These are phyloP conservation scores for Ictalurus furcatus DNA, from an alignment of 2,113 vertebrate species.

Conservation along the genomic window DNA sequence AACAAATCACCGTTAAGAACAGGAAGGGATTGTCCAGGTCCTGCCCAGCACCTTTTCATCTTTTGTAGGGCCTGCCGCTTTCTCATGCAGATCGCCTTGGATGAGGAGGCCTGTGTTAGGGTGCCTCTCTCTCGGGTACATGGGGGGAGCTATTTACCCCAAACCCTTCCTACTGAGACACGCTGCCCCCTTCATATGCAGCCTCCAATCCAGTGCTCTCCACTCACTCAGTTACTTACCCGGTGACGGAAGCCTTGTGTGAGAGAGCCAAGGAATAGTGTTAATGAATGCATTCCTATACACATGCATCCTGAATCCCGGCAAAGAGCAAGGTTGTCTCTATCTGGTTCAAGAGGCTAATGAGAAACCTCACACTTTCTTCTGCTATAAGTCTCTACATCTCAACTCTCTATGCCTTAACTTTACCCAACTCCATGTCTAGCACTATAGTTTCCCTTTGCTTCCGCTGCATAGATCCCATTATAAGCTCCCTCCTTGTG, in stretches of 20 bases:
- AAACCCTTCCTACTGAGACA: slow-evolving; percentile 36
- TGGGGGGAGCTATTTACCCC: slow-evolving; percentile 38
- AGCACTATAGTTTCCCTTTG: neutral
- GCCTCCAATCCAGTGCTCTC: slow-evolving; percentile 52
- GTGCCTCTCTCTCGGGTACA: slow-evolving; percentile 42
- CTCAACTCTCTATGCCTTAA: slow-evolving; percentile 11
- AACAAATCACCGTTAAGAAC: slow-evolving; percentile 58
- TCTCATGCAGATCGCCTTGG: slow-evolving; percentile 60
- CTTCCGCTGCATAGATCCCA: neutral
- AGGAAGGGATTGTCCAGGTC: slow-evolving; percentile 61
- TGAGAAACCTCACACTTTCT: slow-evolving; percentile 12
- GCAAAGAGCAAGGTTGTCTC: slow-evolving; percentile 45
- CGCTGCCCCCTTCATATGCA: slow-evolving; percentile 63
- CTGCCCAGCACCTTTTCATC: slow-evolving; percentile 59
- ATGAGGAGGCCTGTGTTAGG: slow-evolving; percentile 51
- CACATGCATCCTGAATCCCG: slow-evolving; percentile 70
- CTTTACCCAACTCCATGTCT: neutral
- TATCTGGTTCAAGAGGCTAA: slow-evolving; percentile 57
- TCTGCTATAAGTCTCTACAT: neutral
- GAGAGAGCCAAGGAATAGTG: slow-evolving; percentile 74
- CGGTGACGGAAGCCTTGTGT: slow-evolving; percentile 73
- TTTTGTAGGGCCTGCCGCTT: slow-evolving; percentile 47
- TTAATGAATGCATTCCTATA: slow-evolving; percentile 86
- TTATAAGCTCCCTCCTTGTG: slow-evolving; percentile 1
- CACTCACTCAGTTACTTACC: slow-evolving; percentile 55